phyloP scores from a whole-genome alignment of 2,113 vertebrate species.

The Tringa solitaria region DNA sequence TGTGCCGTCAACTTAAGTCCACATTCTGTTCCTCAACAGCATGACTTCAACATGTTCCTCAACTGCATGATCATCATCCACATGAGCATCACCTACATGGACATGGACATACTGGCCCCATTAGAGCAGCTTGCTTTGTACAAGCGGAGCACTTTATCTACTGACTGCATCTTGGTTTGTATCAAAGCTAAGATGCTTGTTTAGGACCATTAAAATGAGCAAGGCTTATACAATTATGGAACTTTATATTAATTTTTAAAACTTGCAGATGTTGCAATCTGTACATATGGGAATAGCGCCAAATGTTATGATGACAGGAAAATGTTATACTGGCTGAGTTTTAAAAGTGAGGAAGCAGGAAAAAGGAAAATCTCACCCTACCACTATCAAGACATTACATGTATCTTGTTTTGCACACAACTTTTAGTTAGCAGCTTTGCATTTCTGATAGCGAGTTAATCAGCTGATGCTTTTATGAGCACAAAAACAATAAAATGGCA shows the following conservation, averaged over 20 bases:
- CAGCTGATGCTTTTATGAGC: background rate
- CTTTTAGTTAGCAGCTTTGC: background rate
- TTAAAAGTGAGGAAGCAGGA: background rate
- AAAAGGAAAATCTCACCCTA: background rate
- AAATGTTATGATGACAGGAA: background rate
- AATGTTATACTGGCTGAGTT: background rate
- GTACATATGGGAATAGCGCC: background rate
- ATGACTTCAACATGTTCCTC: background rate
- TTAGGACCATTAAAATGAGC: background rate
- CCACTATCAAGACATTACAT: background rate
- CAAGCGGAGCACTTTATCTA: background rate
- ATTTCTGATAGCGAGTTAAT: background rate
- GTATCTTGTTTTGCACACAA: background rate
- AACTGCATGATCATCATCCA: background rate
- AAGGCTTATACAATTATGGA: background rate
- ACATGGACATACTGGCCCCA: background rate
- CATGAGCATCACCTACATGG: rapidly evolving
- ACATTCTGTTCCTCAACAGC: background rate
- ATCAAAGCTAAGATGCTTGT: background rate
- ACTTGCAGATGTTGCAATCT: constrained; percentile 42
- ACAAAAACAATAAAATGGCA: background rate
- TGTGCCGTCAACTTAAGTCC: background rate
- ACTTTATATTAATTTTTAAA: constrained; percentile 54
- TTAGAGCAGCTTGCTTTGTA: background rate
- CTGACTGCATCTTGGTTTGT: background rate